Evolutionary conservation across 2,113 vertebrate species (phyloP).

Genomic region (Tragelaphus imberbis): DNA sequence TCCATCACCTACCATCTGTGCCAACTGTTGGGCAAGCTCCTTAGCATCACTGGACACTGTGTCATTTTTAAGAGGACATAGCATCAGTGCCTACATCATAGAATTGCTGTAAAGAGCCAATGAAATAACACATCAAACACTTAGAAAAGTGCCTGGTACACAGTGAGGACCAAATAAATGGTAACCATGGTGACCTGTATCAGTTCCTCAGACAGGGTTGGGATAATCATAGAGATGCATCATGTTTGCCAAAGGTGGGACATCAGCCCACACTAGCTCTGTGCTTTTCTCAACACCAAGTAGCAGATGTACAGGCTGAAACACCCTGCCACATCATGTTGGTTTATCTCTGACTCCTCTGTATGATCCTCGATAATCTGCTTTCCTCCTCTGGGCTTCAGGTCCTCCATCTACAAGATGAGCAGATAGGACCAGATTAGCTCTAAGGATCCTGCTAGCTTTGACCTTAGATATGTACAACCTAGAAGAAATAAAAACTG

Average conservation of each 20-base stretch:
- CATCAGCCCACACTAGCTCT: neutral
- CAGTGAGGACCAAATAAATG: neutral
- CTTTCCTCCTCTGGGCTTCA: neutral
- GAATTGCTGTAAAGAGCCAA: neutral
- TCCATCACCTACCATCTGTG: neutral
- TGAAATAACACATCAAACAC: neutral
- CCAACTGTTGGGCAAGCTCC: neutral
- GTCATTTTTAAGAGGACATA: neutral
- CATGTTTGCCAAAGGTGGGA: neutral
- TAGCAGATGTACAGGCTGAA: neutral
- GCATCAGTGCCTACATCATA: neutral
- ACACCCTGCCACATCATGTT: fast-evolving
- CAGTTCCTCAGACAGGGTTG: neutral
- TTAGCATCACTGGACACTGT: neutral
- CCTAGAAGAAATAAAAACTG: neutral
- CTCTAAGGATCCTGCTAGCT: neutral
- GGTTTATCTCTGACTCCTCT: neutral
- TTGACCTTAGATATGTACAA: slow-evolving; percentile 6
- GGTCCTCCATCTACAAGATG: neutral
- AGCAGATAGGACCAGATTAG: neutral
- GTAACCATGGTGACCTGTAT: neutral
- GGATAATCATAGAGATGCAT: neutral
- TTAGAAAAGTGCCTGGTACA: neutral
- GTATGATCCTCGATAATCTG: neutral
- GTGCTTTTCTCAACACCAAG: neutral